phyloP scores from a whole-genome alignment of 2,888 invertebrate species.

The Caenorhabditis sulstoni region DNA sequence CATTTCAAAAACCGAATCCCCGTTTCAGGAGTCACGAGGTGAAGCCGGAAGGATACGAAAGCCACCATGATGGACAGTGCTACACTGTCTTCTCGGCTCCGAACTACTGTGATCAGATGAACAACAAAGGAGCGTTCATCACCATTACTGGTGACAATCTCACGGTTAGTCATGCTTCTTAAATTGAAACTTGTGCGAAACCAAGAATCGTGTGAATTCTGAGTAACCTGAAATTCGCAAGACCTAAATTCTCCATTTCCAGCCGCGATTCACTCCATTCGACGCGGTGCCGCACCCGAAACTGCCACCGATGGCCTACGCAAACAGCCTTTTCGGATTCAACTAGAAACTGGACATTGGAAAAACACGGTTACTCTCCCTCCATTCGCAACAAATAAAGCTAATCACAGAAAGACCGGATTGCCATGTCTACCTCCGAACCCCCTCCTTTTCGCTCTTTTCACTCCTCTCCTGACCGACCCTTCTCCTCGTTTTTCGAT shows the following conservation, averaged over 20 bases:
- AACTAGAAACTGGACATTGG: slow-evolving; percentile 18
- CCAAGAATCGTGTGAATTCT: background rate
- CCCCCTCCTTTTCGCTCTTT: background rate
- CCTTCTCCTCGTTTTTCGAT: background rate
- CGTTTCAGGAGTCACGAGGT: slow-evolving; percentile 92
- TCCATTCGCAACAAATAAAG: background rate
- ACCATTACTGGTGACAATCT: slow-evolving; percentile 87
- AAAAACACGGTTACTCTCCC: background rate
- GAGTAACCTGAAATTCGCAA: too few species aligned
- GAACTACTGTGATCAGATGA: slow-evolving; percentile 95
- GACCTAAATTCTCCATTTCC: too few species aligned
- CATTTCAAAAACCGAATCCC: background rate
- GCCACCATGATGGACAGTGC: slow-evolving; percentile 94
- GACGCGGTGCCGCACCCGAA: slow-evolving; percentile 87
- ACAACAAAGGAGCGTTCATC: slow-evolving; percentile 98
- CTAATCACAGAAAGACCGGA: background rate
- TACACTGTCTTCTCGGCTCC: slow-evolving; percentile 99
- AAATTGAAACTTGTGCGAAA: background rate
- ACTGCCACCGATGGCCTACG: slow-evolving; percentile 78
- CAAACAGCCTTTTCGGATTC: slow-evolving; percentile 72
- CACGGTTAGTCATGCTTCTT: slow-evolving; percentile 54
- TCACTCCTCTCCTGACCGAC: background rate
- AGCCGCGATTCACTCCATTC: slow-evolving; percentile 92
- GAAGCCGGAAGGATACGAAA: slow-evolving; percentile 95
- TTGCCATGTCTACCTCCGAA: background rate